phyloP scores from a whole-genome alignment of 2,888 invertebrate species.

The Argyra leucocephala region DNA sequence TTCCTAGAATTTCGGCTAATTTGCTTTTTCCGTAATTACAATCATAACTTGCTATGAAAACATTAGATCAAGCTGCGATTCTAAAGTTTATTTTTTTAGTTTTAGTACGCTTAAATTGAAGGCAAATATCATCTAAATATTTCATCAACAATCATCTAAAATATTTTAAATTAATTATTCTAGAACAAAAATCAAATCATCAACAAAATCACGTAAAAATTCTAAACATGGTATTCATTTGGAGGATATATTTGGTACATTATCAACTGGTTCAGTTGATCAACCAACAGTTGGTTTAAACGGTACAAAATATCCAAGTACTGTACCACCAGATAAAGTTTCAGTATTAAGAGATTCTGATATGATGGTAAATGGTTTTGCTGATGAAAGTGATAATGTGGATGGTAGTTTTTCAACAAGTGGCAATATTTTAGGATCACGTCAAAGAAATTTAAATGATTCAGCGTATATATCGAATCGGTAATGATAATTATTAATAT shows the following conservation, averaged over 20 bases:
- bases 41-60: too few relatives aligned
- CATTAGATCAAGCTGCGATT: too few relatives aligned
- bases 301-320: constrained; percentile 38
- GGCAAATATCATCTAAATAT: too few relatives aligned
- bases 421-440: constrained; percentile 32
- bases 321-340: constrained; percentile 32
- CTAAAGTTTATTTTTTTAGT: too few relatives aligned
- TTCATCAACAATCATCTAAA: too few relatives aligned
- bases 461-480: constrained; percentile 37
- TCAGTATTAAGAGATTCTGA: constrained; percentile 29
- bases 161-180: too few relatives aligned
- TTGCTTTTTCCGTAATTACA: too few relatives aligned
- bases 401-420: constrained; percentile 22
- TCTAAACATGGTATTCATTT: constrained; percentile 38
- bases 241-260: constrained; percentile 42
- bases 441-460: constrained; percentile 34
- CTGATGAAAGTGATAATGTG: constrained; percentile 27
- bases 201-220: constrained; percentile 36
- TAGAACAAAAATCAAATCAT: constrained; percentile 41
- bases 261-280: constrained; percentile 36
- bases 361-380: constrained; percentile 31
- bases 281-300: constrained; percentile 27
- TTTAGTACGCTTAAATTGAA: too few relatives aligned
- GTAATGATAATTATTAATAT: constrained; percentile 28
- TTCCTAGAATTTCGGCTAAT: too few relatives aligned